A percentile compares a stretch with the other conserved stretches of the same genome.
These are phyloP conservation scores for Galaxias olidus DNA, from an alignment of 2,797 vertebrate genomes.

Conservation along the genomic window DNA sequence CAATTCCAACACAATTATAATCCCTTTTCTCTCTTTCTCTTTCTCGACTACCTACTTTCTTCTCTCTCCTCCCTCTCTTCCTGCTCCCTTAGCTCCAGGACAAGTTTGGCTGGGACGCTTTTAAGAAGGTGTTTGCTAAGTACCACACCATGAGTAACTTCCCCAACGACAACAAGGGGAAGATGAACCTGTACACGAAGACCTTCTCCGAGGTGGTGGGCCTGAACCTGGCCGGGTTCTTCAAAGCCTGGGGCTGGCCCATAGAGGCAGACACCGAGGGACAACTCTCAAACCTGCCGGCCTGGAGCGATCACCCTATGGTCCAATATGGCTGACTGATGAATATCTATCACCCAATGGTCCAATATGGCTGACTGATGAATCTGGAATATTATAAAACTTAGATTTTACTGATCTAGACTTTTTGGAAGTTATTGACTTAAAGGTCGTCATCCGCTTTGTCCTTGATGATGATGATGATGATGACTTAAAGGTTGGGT, in stretches of 20 bases:
- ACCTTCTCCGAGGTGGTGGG: conserved; percentile 78
- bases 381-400: too few species aligned
- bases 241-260: conserved; percentile 86
- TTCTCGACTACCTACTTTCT: not conserved
- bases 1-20: too few species aligned
- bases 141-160: conserved; percentile 70
- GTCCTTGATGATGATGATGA: too few species aligned
- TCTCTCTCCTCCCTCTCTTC: not conserved
- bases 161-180: conserved; percentile 66
- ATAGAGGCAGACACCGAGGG: conserved; percentile 67
- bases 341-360: not conserved
- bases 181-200: conserved; percentile 83
- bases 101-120: conserved; percentile 81
- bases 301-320: conserved; percentile 82
- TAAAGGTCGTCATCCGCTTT: too few species aligned
- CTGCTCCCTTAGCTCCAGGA: conserved; percentile 75
- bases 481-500: too few species aligned
- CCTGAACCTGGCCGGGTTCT: conserved; percentile 78
- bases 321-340: conserved; percentile 39
- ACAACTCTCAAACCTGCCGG: conserved; percentile 71
- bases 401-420: too few species aligned
- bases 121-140: conserved; percentile 74
- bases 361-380: too few species aligned
- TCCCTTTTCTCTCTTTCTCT: not conserved
- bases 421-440: too few species aligned